Percentiles rank a stretch among this genome's conserved stretches.
Evolutionary conservation across 30 jellyfish, hydroid and myxozoan genomes (phyloP).

Genomic region (Chrysaora quinquecirrha): DNA sequence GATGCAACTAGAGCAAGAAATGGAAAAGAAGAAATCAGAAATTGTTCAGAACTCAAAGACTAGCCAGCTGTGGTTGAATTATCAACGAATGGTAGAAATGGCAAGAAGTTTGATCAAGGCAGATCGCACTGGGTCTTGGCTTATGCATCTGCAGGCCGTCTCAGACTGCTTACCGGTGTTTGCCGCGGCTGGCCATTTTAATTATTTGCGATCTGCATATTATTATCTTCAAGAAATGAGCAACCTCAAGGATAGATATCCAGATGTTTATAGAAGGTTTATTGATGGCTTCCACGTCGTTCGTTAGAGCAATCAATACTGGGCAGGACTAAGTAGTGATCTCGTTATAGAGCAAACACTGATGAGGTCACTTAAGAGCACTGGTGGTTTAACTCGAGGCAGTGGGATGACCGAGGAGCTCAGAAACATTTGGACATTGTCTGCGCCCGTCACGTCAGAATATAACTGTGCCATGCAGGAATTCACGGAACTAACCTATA

Average conservation of each 20-base stretch:
- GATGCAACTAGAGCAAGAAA: neutral
- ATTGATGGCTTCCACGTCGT: slow-evolving; percentile 14
- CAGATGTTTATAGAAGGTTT: slow-evolving; percentile 21
- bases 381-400: slow-evolving; percentile 32
- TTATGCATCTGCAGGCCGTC: slow-evolving; percentile 8
- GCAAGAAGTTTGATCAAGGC: slow-evolving; percentile 14
- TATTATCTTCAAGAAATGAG: slow-evolving; percentile 20
- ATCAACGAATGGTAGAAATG: slow-evolving; percentile 18
- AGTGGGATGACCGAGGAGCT: slow-evolving; percentile 24
- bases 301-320: slow-evolving; percentile 8
- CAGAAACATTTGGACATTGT: slow-evolving; percentile 17
- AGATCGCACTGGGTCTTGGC: slow-evolving; percentile 35
- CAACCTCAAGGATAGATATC: slow-evolving; percentile 8
- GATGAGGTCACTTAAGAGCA: slow-evolving; percentile 8
- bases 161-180: neutral
- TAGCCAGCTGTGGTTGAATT: slow-evolving; percentile 25
- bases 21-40: neutral
- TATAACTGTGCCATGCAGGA: slow-evolving; percentile 25
- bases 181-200: slow-evolving; percentile 24
- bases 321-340: slow-evolving; percentile 18
- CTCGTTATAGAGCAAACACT: slow-evolving; percentile 20
- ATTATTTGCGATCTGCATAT: neutral
- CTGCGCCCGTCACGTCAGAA: slow-evolving; percentile 12
- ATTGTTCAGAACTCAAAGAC: slow-evolving; percentile 5
- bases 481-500: neutral